Conservation (phyloP, 2,797 vertebrate species). For the Glyptemys insculpta region DNA sequence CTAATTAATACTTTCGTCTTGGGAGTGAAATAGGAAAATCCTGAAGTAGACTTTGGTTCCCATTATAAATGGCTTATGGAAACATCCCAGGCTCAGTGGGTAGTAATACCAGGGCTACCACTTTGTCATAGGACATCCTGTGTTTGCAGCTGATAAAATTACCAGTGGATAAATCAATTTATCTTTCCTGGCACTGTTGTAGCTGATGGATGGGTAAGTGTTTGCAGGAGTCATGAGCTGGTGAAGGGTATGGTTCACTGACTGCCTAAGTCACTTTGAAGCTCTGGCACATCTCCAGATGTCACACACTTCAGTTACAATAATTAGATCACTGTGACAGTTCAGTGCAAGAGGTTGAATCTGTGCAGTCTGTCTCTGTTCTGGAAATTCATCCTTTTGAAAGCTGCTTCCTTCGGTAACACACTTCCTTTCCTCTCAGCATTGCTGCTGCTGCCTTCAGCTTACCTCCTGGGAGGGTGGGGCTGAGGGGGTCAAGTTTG, state of each 20-base stretch:
- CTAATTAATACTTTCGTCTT: background rate
- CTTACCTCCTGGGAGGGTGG: background rate
- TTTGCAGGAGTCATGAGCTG: slow-evolving; percentile 1
- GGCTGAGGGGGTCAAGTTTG: background rate
- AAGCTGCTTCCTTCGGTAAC: background rate
- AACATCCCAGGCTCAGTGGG: fast-evolving
- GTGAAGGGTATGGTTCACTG: slow-evolving; percentile 12
- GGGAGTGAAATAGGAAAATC: background rate
- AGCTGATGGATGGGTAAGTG: background rate
- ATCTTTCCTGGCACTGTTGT: background rate
- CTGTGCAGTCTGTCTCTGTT: slow-evolving; percentile 39
- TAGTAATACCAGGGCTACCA: fast-evolving
- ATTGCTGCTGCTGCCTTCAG: background rate
- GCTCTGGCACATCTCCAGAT: slow-evolving; percentile 50
- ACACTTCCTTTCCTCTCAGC: background rate
- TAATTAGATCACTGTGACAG: slow-evolving; percentile 71
- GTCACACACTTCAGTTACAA: slow-evolving; percentile 66
- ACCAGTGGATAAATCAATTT: background rate
- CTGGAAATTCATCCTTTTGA: background rate
- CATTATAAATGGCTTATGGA: background rate
- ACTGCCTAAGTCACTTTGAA: slow-evolving; percentile 56
- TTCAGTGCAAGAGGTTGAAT: slow-evolving; percentile 3
- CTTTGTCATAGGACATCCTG: background rate
- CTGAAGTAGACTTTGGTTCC: background rate
- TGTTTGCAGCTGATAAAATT: background rate